phyloP scores from a whole-genome alignment of 2,888 invertebrate species.

The Orthosia gracilis region DNA sequence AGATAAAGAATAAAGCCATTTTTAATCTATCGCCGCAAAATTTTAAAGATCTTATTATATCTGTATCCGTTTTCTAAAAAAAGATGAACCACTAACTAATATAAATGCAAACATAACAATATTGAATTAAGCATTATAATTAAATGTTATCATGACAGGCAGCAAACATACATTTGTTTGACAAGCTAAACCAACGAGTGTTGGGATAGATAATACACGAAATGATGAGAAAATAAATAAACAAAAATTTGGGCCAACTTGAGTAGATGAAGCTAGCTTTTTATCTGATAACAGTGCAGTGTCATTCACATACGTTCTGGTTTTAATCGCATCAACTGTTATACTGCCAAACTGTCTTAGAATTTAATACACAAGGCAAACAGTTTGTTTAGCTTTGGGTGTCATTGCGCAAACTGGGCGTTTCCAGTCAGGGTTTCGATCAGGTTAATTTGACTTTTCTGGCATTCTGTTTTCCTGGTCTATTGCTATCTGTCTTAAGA shows the following conservation, averaged over 20 bases:
- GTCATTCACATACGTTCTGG: constrained; percentile 32
- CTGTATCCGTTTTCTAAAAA: constrained; percentile 12
- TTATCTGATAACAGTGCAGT: constrained; percentile 54
- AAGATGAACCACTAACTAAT: constrained; percentile 14
- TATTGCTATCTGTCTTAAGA: neutral
- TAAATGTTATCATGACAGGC: constrained; percentile 33
- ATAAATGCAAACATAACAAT: constrained; percentile 35
- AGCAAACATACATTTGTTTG: constrained; percentile 37
- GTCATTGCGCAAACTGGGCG: neutral
- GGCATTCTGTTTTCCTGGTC: neutral
- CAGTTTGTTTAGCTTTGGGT: constrained; percentile 12
- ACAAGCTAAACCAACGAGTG: constrained; percentile 30
- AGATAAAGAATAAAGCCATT: neutral
- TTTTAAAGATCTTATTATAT: neutral
- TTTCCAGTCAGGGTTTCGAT: constrained; percentile 9
- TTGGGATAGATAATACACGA: constrained; percentile 42
- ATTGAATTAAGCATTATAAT: constrained; percentile 52
- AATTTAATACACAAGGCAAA: constrained; percentile 20
- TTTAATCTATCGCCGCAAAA: neutral
- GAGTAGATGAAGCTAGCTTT: neutral
- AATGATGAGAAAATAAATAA: constrained; percentile 37
- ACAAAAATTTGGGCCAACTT: constrained; percentile 46
- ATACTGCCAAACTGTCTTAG: constrained; percentile 28
- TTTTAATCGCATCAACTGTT: constrained; percentile 36
- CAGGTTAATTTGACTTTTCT: neutral